Percentiles rank a stretch among this genome's conserved stretches.
phyloP scores from a whole-genome alignment of 2,888 invertebrate genomes.

The Cephalotes varians region DNA sequence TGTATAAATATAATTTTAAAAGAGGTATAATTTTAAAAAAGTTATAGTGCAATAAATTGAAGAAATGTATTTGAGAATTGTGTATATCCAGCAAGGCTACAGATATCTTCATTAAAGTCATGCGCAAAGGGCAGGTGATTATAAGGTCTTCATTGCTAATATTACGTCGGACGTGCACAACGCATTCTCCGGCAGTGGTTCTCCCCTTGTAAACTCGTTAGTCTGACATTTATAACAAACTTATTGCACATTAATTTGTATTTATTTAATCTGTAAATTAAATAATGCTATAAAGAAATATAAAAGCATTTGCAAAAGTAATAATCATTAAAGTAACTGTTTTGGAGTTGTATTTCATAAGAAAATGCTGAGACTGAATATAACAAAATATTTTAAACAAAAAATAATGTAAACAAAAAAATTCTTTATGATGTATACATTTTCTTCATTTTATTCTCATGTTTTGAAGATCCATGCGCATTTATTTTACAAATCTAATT shows the following conservation, averaged over 20 bases:
- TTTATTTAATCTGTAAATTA: background rate
- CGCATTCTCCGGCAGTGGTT: slow-evolving; percentile 64
- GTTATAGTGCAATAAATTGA: background rate
- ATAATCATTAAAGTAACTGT: background rate
- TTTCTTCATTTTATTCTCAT: slow-evolving; percentile 3
- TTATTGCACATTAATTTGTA: background rate
- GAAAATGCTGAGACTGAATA: background rate
- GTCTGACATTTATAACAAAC: background rate
- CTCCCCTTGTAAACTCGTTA: slow-evolving; percentile 38
- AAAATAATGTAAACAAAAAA: background rate
- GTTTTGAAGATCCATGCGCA: background rate
- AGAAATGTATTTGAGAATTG: slow-evolving; percentile 52
- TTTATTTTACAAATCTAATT: background rate
- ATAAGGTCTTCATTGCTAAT: slow-evolving; percentile 68
- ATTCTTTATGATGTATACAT: background rate
- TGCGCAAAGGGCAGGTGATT: slow-evolving; percentile 53
- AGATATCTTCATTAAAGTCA: slow-evolving; percentile 43
- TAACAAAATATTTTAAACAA: background rate
- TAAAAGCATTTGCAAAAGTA: background rate
- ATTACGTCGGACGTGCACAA: slow-evolving; percentile 58
- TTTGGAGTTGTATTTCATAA: background rate
- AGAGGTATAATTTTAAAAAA: background rate
- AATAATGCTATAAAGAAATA: background rate
- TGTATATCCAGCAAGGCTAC: slow-evolving; percentile 14
- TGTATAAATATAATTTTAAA: background rate